Evolutionary conservation across 2,113 vertebrate genomes (phyloP).

Genomic region (Gymnogyps californianus): DNA sequence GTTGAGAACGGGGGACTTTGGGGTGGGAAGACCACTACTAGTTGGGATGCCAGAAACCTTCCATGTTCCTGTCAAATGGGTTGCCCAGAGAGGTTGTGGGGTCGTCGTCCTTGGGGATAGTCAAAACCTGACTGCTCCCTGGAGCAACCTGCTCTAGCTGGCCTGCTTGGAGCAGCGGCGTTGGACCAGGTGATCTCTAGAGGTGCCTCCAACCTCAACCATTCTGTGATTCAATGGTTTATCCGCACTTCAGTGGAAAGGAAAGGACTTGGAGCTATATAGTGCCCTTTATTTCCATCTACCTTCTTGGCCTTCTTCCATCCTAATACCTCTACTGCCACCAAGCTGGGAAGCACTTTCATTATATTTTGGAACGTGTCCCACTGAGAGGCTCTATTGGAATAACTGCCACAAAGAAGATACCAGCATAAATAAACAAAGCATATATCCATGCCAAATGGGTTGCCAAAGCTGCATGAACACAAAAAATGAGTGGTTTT

Average conservation of each 20-base stretch:
- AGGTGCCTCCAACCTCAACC: background rate
- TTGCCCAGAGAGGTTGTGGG: background rate
- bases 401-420: background rate
- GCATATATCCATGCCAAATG: background rate
- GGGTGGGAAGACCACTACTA: background rate
- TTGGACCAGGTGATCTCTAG: background rate
- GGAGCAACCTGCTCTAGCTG: background rate
- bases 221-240: background rate
- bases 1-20: background rate
- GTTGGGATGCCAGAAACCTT: background rate
- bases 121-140: background rate
- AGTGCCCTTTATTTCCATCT: background rate
- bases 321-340: background rate
- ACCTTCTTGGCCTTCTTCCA: background rate
- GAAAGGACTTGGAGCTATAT: background rate
- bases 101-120: background rate
- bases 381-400: background rate
- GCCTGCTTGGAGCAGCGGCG: fast-evolving
- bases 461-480: background rate
- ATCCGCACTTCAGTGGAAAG: fast-evolving
- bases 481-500: background rate
- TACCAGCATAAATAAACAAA: background rate
- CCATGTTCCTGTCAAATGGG: background rate
- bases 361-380: background rate
- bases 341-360: background rate